Conservation (phyloP, 2,113 vertebrate genomes). For the Onychostruthus taczanowskii region DNA sequence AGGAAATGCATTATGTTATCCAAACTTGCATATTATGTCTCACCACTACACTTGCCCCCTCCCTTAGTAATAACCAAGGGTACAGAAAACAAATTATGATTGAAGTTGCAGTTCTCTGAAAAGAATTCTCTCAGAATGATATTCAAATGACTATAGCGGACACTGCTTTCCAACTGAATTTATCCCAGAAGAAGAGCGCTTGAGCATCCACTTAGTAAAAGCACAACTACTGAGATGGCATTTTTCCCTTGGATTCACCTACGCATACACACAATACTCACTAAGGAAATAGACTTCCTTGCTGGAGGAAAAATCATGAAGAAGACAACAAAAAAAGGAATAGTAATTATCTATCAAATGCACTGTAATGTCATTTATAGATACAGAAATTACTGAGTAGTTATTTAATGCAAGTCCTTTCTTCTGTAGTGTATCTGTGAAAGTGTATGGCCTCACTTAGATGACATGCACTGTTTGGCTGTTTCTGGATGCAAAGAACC, state of each 20-base stretch:
- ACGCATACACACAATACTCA: background rate
- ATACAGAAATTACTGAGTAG: background rate
- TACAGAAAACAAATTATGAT: background rate
- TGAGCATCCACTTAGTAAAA: background rate
- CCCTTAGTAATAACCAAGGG: background rate
- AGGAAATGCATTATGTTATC: background rate
- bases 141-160: background rate
- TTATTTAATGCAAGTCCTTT: background rate
- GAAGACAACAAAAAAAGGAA: background rate
- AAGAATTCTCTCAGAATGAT: background rate
- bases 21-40: rapidly evolving
- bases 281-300: background rate
- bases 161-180: background rate
- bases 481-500: background rate
- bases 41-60: background rate
- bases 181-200: background rate
- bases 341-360: background rate
- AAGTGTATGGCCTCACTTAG: background rate
- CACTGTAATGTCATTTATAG: background rate
- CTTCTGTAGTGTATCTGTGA: background rate
- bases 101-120: background rate
- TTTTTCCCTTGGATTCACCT: background rate
- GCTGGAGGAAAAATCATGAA: background rate
- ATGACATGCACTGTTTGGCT: background rate
- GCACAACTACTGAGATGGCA: background rate